phyloP scores from a whole-genome alignment of 2,888 invertebrate genomes.

The Tiphia femorata region DNA sequence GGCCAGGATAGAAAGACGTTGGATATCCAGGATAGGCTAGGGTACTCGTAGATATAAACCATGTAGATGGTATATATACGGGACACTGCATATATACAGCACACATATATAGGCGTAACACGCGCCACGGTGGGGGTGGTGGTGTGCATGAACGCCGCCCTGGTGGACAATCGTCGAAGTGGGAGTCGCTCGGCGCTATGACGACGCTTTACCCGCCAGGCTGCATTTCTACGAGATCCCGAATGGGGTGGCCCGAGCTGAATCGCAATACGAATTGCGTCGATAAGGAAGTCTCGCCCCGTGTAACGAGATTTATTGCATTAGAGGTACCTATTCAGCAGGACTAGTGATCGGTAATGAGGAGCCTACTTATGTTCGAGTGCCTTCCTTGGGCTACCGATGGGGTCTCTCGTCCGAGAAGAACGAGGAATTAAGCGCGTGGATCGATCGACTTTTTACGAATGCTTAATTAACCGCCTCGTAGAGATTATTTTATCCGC shows the following conservation, averaged over 20 bases:
- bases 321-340: not conserved
- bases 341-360: too few species aligned
- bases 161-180: conserved; percentile 59
- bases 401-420: too few species aligned
- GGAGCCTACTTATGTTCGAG: too few species aligned
- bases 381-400: too few species aligned
- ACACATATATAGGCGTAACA: conserved; percentile 7
- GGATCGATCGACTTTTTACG: too few species aligned
- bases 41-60: conserved; percentile 12
- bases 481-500: too few species aligned
- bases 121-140: conserved; percentile 3
- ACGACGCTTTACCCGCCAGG: conserved; percentile 45
- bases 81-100: conserved; percentile 12
- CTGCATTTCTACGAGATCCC: conserved; percentile 33
- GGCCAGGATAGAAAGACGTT: conserved; percentile 38
- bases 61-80: conserved; percentile 13
- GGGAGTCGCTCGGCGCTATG: conserved; percentile 49
- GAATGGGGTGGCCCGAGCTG: conserved; percentile 22
- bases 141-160: conserved; percentile 54
- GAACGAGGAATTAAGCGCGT: too few species aligned
- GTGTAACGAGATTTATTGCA: too few species aligned
- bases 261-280: not conserved
- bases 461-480: too few species aligned
- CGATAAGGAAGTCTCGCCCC: conserved; percentile 9
- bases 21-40: conserved; percentile 29